These are phyloP conservation scores for Barypeithes pellucidus DNA, from an alignment of 2,888 invertebrate species.

Conservation along the genomic window DNA sequence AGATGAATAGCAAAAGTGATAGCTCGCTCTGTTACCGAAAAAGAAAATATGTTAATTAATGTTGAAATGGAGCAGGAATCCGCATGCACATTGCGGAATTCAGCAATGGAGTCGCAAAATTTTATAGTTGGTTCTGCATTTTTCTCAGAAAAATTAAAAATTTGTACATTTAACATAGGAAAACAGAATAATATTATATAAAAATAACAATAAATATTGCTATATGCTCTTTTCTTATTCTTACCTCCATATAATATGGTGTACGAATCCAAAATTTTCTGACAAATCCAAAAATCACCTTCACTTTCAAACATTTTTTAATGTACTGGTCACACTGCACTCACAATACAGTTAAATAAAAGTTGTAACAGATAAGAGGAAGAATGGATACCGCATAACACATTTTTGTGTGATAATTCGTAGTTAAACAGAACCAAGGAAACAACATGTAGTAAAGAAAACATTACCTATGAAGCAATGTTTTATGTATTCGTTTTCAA, in stretches of 20 bases:
- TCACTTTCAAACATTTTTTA: conserved; percentile 49
- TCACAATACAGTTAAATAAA: conserved; percentile 25
- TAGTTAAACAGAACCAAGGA: conserved; percentile 52
- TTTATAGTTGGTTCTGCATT: no score
- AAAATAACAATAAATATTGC: no score
- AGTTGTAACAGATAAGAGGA: conserved; percentile 17
- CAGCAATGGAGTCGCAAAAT: no score
- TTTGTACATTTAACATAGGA: no score
- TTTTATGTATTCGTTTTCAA: background rate
- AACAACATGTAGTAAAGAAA: conserved; percentile 31
- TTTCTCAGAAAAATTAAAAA: no score
- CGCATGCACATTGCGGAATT: no score
- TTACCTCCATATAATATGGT: conserved; percentile 44
- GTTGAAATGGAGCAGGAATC: no score
- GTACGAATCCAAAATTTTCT: conserved; percentile 43
- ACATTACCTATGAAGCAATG: conserved; percentile 9
- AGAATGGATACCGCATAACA: conserved; percentile 24
- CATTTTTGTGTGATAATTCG: conserved; percentile 45
- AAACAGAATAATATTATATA: no score
- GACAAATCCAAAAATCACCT: conserved; percentile 36
- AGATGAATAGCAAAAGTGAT: no score
- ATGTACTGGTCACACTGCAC: background rate
- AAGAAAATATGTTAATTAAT: no score
- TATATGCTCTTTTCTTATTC: background rate
- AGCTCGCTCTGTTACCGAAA: no score